Evolutionary conservation across 2,797 vertebrate species (phyloP).

Genomic region (Craterocephalus amniculus): DNA sequence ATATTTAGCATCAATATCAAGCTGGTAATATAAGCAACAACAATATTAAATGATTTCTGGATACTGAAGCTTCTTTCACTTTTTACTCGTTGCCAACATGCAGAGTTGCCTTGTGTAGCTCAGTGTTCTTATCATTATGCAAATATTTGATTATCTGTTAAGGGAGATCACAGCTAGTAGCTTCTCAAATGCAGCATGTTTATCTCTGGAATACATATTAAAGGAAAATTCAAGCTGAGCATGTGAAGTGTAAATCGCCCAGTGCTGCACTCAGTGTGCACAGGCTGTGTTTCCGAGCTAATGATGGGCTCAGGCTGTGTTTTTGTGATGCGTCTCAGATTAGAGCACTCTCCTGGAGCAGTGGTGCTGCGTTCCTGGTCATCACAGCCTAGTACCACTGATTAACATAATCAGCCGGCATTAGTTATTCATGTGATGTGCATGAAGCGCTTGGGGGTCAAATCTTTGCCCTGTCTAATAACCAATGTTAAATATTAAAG

Average conservation of each 20-base stretch:
- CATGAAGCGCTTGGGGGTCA: slow-evolving; percentile 83
- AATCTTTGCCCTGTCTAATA: slow-evolving; percentile 86
- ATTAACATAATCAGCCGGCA: slow-evolving; percentile 87
- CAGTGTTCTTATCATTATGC: slow-evolving; percentile 70
- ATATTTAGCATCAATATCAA: slow-evolving; percentile 21
- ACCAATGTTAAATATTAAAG: slow-evolving; percentile 89
- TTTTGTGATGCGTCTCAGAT: slow-evolving; percentile 80
- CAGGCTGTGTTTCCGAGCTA: slow-evolving; percentile 72
- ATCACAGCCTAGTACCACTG: slow-evolving; percentile 77
- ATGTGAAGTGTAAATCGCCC: slow-evolving; percentile 77
- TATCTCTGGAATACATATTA: slow-evolving; percentile 76
- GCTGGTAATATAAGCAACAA: slow-evolving; percentile 36
- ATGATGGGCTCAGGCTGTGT: slow-evolving; percentile 79
- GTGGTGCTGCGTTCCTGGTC: slow-evolving; percentile 77
- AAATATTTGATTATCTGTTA: slow-evolving; percentile 79
- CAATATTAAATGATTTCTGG: slow-evolving; percentile 48
- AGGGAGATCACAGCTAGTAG: slow-evolving; percentile 73
- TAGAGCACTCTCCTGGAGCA: slow-evolving; percentile 77
- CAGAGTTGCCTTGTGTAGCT: slow-evolving; percentile 55
- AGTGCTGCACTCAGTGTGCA: slow-evolving; percentile 58
- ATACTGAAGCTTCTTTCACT: slow-evolving; percentile 47
- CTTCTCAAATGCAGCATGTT: slow-evolving; percentile 74
- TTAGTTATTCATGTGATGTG: slow-evolving; percentile 88
- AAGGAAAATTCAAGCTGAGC: slow-evolving; percentile 73
- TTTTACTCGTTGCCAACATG: slow-evolving; percentile 36